Conservation (phyloP, 2,113 vertebrate genomes). For the Aegotheles bennettii region DNA sequence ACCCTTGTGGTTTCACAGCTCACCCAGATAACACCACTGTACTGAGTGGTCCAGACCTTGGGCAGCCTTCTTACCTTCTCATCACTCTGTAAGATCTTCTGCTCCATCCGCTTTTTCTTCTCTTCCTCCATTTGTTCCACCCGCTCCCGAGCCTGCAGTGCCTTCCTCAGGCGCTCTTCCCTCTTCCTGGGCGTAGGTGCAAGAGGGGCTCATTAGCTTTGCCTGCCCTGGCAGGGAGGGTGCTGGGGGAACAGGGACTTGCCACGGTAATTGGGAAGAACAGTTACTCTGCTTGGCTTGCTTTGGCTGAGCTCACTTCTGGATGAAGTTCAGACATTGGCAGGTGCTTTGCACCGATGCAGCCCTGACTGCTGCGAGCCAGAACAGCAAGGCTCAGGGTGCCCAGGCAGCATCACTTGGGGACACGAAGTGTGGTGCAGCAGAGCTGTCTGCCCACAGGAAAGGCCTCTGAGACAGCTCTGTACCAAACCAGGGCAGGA, state of each 20-base stretch:
- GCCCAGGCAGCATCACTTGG: background rate
- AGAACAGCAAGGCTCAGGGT: background rate
- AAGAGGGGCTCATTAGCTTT: background rate
- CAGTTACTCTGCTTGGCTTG: background rate
- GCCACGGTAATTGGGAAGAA: background rate
- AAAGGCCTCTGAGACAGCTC: background rate
- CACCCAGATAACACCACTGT: rapidly evolving
- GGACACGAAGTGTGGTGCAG: background rate
- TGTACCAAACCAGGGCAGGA: background rate
- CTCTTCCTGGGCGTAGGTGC: slow-evolving; percentile 75
- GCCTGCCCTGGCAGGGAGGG: background rate
- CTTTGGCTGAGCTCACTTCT: background rate
- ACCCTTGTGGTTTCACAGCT: background rate
- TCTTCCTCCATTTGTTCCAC: slow-evolving; percentile 87
- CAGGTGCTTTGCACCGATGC: background rate
- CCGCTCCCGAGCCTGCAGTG: slow-evolving; percentile 86
- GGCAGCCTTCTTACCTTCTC: slow-evolving; percentile 78
- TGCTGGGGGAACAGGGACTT: background rate
- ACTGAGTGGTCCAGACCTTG: background rate
- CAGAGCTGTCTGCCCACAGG: background rate
- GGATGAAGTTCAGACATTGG: background rate
- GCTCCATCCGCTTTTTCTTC: slow-evolving; percentile 88
- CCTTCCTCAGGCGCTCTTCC: slow-evolving; percentile 86
- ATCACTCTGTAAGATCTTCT: slow-evolving; percentile 84
- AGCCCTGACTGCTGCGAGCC: background rate